Percentiles rank a stretch among this genome's conserved stretches.
Evolutionary conservation across 2,113 vertebrate species (phyloP).

Genomic region (Cairina moschata): DNA sequence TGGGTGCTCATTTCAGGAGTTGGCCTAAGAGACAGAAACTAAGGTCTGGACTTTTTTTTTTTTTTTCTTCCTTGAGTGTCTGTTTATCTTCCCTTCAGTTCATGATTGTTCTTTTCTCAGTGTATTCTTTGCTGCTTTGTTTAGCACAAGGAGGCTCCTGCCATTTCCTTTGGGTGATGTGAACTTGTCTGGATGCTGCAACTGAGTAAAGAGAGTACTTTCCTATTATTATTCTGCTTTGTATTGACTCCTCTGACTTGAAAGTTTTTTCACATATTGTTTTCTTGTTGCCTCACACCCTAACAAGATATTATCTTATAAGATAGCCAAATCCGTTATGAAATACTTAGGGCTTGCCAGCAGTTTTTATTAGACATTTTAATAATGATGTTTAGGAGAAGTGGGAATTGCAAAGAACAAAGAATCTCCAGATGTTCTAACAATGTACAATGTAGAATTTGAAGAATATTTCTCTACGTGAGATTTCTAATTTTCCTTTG

Average conservation of each 20-base stretch:
- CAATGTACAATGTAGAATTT: neutral
- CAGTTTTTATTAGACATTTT: slow-evolving; percentile 50
- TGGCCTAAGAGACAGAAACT: neutral
- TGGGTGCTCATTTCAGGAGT: neutral
- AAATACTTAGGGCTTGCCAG: slow-evolving; percentile 33
- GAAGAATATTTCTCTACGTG: slow-evolving; percentile 21
- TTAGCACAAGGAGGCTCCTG: neutral
- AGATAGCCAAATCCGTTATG: slow-evolving; percentile 31
- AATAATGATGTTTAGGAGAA: slow-evolving; percentile 51
- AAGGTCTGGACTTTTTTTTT: neutral
- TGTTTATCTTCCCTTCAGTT: slow-evolving; percentile 14
- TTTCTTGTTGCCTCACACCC: neutral
- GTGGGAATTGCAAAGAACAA: slow-evolving; percentile 38
- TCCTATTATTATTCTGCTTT: neutral
- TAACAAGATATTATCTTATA: slow-evolving; percentile 14
- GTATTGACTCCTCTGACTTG: neutral
- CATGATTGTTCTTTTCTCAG: neutral
- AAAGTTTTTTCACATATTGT: slow-evolving; percentile 31
- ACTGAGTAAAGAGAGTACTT: neutral
- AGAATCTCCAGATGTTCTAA: slow-evolving; percentile 52
- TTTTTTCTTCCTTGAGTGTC: neutral
- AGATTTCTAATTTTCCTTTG: neutral
- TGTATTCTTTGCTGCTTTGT: slow-evolving; percentile 9
- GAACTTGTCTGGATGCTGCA: neutral
- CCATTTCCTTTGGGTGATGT: neutral